Evolutionary conservation across 2,113 vertebrate genomes (phyloP).

Genomic region (Okapia johnstoni): DNA sequence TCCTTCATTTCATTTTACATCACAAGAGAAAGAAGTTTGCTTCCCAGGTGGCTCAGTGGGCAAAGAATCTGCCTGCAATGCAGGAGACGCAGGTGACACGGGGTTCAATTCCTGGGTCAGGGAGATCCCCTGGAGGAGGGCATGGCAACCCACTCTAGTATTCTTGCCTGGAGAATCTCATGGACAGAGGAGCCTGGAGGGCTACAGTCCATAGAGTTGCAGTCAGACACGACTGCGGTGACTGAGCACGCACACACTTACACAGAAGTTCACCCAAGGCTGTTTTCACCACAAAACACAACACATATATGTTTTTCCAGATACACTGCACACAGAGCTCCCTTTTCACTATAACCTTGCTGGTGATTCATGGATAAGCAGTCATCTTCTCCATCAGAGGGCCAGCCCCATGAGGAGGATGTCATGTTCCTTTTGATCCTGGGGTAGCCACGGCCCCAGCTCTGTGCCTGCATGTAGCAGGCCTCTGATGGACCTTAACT

Average conservation of each 20-base stretch:
- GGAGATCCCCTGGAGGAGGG: not conserved
- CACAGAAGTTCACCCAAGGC: not conserved
- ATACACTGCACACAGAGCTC: rapidly evolving
- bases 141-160: not conserved
- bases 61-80: not conserved
- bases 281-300: too few species aligned
- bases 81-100: not conserved
- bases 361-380: rapidly evolving
- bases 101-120: not conserved
- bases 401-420: not conserved
- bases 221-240: not conserved
- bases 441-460: rapidly evolving
- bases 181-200: not conserved
- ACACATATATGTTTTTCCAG: not conserved
- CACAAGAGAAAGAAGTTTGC: not conserved
- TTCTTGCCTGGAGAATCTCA: not conserved
- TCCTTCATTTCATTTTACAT: not conserved
- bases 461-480: not conserved
- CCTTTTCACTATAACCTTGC: not conserved
- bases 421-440: not conserved
- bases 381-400: rapidly evolving
- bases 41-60: not conserved
- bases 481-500: not conserved
- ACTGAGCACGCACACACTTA: not conserved
- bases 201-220: not conserved